A percentile compares a stretch with the other conserved stretches of the same genome.
These are phyloP conservation scores for Tipula vernalis DNA, from an alignment of 2,888 invertebrate species.

Conservation along the genomic window DNA sequence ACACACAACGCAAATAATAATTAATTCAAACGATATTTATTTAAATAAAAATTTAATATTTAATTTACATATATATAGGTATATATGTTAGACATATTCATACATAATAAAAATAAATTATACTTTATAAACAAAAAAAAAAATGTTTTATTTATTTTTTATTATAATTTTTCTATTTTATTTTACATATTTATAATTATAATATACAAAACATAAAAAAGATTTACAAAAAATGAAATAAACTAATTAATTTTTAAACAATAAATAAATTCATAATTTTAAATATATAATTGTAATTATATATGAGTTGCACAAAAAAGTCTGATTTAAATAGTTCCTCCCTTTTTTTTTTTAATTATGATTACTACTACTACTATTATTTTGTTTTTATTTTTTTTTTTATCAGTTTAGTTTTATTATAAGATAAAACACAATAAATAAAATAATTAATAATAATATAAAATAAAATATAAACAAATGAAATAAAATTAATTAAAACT, in stretches of 20 bases:
- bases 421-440: background rate
- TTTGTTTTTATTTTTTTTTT: background rate
- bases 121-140: background rate
- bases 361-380: background rate
- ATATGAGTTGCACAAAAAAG: background rate
- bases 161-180: background rate
- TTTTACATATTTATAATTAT: background rate
- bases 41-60: background rate
- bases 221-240: background rate
- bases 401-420: background rate
- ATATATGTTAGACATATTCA: background rate
- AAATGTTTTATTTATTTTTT: background rate
- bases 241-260: background rate
- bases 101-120: background rate
- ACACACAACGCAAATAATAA: background rate
- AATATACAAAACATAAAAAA: background rate
- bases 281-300: background rate
- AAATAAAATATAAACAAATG: background rate
- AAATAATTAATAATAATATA: background rate
- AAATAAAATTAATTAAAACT: background rate
- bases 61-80: background rate
- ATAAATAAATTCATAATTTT: background rate
- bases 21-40: background rate
- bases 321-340: constrained; percentile 4
- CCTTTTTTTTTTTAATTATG: background rate